Evolutionary conservation across 1,140 invertebrate genomes (phyloP).

Genomic region (Magallana gigas): DNA sequence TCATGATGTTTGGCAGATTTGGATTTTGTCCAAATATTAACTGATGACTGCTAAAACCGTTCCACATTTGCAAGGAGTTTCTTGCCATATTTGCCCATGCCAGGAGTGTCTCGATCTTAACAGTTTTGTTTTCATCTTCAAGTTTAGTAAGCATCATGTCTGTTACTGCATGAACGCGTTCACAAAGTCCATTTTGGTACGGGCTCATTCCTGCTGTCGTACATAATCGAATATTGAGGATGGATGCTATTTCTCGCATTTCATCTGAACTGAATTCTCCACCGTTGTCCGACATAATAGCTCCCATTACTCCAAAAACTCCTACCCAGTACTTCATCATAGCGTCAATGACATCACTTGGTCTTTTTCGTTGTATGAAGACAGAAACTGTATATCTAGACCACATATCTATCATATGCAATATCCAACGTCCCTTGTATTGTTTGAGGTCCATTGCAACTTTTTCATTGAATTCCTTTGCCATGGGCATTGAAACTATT

Average conservation of each 20-base stretch:
- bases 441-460: neutral
- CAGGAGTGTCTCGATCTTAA: neutral
- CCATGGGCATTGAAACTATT: slow-evolving; percentile 62
- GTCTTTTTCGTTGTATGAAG: too few species aligned
- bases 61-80: slow-evolving; percentile 43
- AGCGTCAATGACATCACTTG: slow-evolving; percentile 21
- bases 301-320: slow-evolving; percentile 49
- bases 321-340: slow-evolving; percentile 55
- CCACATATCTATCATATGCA: slow-evolving; percentile 64
- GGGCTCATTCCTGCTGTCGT: slow-evolving; percentile 54
- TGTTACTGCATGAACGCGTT: slow-evolving; percentile 47
- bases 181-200: slow-evolving; percentile 59
- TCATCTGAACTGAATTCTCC: slow-evolving; percentile 57
- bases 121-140: slow-evolving; percentile 36
- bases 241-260: slow-evolving; percentile 56
- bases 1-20: slow-evolving; percentile 5
- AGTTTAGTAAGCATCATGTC: slow-evolving; percentile 46
- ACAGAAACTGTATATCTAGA: slow-evolving; percentile 57
- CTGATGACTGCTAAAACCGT: slow-evolving; percentile 56
- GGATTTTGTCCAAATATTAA: slow-evolving; percentile 55
- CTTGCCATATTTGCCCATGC: neutral
- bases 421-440: slow-evolving; percentile 42
- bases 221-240: slow-evolving; percentile 56
- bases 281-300: slow-evolving; percentile 46
- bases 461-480: slow-evolving; percentile 54